Conservation (phyloP, 2,888 invertebrate genomes). For the Byasa hedistus region DNA sequence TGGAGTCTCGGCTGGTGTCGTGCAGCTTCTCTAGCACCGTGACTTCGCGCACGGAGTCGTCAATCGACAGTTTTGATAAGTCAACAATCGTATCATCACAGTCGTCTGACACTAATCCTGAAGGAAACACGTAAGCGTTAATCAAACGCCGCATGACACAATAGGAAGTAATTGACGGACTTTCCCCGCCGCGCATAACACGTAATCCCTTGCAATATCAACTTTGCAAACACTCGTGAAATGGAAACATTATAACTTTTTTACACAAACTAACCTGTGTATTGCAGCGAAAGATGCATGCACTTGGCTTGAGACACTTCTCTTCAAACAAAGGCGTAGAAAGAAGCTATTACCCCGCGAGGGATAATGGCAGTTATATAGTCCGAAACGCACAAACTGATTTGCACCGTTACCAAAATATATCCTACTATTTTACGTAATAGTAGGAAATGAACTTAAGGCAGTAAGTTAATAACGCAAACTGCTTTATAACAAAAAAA, state of each 20-base stretch:
- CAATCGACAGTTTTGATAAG: constrained; percentile 75
- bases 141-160: constrained; percentile 51
- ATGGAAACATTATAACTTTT: constrained; percentile 5
- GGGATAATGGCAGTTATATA: constrained; percentile 74
- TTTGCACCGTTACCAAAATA: constrained; percentile 47
- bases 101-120: constrained; percentile 78
- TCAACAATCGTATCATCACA: constrained; percentile 80
- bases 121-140: constrained; percentile 45
- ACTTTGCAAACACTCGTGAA: constrained; percentile 39
- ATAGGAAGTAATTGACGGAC: constrained; percentile 71
- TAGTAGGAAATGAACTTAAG: constrained; percentile 57
- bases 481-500: constrained; percentile 63
- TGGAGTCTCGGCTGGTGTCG: constrained; percentile 61
- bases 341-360: constrained; percentile 79
- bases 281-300: constrained; percentile 80
- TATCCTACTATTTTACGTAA: constrained; percentile 54
- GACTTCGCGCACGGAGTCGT: constrained; percentile 68
- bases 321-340: constrained; percentile 73
- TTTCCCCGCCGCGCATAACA: constrained; percentile 62
- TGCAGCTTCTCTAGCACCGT: constrained; percentile 68
- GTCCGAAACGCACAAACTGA: constrained; percentile 52
- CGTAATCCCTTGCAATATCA: constrained; percentile 41
- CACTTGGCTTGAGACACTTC: constrained; percentile 79
- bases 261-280: constrained; percentile 66
- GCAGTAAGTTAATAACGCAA: constrained; percentile 51